These are phyloP conservation scores for Campylomormyrus numenius DNA, from an alignment of 2,113 vertebrate species.

Conservation along the genomic window DNA sequence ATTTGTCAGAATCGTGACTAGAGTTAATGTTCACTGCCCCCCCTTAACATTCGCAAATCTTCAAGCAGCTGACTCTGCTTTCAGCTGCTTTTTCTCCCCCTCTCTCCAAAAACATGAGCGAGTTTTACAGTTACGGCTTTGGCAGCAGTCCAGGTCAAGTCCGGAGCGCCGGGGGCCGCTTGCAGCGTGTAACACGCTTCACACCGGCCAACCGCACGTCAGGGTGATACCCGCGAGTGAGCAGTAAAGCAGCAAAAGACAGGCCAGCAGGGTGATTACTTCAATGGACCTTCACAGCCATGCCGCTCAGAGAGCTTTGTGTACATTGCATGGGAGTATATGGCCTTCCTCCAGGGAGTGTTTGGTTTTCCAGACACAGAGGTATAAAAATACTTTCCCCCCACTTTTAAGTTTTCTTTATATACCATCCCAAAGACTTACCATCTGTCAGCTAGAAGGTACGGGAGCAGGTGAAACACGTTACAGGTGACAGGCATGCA, in stretches of 20 bases:
- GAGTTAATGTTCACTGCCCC: not conserved
- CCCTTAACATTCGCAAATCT: not conserved
- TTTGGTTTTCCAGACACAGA: conserved; percentile 4
- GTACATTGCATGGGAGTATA: not conserved
- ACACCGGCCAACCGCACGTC: not conserved
- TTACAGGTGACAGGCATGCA: not conserved
- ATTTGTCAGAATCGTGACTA: not conserved
- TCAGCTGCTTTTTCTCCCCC: not conserved
- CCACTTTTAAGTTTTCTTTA: not conserved
- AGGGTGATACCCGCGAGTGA: not conserved
- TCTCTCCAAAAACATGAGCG: not conserved
- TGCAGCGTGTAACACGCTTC: not conserved
- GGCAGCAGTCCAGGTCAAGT: not conserved
- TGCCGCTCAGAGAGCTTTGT: not conserved
- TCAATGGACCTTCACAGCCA: not conserved
- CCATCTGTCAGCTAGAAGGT: not conserved
- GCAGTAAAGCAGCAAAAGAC: not conserved
- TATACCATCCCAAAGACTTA: not conserved
- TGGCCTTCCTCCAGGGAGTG: not conserved
- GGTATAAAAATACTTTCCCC: not conserved
- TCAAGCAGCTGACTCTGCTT: not conserved
- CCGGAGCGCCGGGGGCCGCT: not conserved
- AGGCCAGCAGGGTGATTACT: not conserved
- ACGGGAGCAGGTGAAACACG: not conserved
- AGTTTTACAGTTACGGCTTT: not conserved